phyloP scores from a whole-genome alignment of 2,888 invertebrate species.

The Idaea aversata region DNA sequence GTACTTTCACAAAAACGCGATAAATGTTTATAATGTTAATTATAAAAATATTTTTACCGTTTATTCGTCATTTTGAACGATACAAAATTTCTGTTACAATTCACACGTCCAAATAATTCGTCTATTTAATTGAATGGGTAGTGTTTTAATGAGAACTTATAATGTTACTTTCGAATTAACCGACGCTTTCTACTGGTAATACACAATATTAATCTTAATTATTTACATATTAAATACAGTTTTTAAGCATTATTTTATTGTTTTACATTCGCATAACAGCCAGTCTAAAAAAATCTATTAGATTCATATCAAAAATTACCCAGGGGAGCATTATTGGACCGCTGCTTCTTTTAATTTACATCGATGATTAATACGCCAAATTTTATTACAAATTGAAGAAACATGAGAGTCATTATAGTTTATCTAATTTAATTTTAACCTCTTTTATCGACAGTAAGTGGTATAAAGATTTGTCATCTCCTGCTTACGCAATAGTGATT shows the following conservation, averaged over 20 bases:
- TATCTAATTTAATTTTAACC: slow-evolving; percentile 1
- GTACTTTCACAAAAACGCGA: slow-evolving; percentile 6
- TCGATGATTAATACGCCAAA: background rate
- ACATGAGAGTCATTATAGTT: slow-evolving; percentile 17
- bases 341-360: background rate
- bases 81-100: slow-evolving; percentile 38
- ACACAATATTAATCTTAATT: slow-evolving; percentile 21
- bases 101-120: slow-evolving; percentile 48
- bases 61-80: slow-evolving; percentile 35
- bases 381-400: slow-evolving; percentile 9
- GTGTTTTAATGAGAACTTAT: slow-evolving; percentile 45
- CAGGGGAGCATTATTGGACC: background rate
- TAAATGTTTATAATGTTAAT: slow-evolving; percentile 32
- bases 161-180: slow-evolving; percentile 45
- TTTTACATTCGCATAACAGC: background rate
- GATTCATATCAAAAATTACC: background rate
- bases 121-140: slow-evolving; percentile 51
- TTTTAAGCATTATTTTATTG: slow-evolving; percentile 13
- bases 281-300: background rate
- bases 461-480: slow-evolving; percentile 52
- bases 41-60: slow-evolving; percentile 40
- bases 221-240: slow-evolving; percentile 17
- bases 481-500: slow-evolving; percentile 54
- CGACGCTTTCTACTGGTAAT: slow-evolving; percentile 68
- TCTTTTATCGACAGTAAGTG: slow-evolving; percentile 21